These are phyloP conservation scores for Pelosia muscerda DNA, from an alignment of 2,888 invertebrate species.

Conservation along the genomic window DNA sequence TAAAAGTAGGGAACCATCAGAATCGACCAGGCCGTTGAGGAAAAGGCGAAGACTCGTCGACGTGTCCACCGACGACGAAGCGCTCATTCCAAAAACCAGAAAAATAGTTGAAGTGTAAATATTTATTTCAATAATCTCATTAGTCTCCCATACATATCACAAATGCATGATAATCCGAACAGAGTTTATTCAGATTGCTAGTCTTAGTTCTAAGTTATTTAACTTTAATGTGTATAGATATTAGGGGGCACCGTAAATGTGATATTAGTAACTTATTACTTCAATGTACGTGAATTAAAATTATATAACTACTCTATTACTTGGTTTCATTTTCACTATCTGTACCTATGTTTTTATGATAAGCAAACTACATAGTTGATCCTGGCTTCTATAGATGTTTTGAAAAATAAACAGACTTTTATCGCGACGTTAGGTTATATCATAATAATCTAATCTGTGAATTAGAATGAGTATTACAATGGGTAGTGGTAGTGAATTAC, in stretches of 20 bases:
- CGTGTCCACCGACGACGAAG: constrained; percentile 77
- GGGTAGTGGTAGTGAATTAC: not conserved
- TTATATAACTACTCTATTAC: constrained; percentile 48
- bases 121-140: constrained; percentile 41
- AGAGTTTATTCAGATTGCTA: constrained; percentile 79
- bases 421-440: not conserved
- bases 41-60: constrained; percentile 89
- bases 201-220: constrained; percentile 78
- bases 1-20: constrained; percentile 76
- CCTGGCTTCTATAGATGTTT: not conserved
- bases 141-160: constrained; percentile 76
- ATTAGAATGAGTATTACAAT: not conserved
- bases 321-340: constrained; percentile 32
- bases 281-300: constrained; percentile 69
- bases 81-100: constrained; percentile 80
- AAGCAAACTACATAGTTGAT: not conserved
- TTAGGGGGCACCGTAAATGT: constrained; percentile 81
- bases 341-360: constrained; percentile 5
- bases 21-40: constrained; percentile 87
- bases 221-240: constrained; percentile 53
- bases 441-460: not conserved
- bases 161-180: constrained; percentile 75
- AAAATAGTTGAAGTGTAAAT: constrained; percentile 84
- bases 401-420: not conserved
- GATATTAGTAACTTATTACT: constrained; percentile 82